These are phyloP conservation scores for Propsilocerus akamusi DNA, from an alignment of 1,140 invertebrate species.

Conservation along the genomic window DNA sequence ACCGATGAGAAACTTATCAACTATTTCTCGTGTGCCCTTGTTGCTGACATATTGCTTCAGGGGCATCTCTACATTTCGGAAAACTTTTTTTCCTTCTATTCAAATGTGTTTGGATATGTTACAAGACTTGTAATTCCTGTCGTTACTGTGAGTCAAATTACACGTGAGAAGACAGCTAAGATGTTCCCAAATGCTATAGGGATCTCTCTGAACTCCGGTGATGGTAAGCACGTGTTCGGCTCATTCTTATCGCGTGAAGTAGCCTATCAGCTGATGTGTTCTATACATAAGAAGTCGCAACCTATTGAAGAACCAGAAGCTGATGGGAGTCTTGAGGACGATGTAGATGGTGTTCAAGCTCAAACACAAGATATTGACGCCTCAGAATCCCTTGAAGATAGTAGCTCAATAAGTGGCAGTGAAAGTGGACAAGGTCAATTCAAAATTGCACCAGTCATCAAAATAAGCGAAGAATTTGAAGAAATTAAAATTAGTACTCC, in stretches of 20 bases:
- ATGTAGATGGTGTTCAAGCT: conserved; percentile 15
- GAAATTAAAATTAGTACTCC: background rate
- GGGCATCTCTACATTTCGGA: conserved; percentile 83
- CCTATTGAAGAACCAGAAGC: conserved; percentile 7
- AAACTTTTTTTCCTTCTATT: conserved; percentile 89
- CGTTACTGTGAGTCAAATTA: conserved; percentile 64
- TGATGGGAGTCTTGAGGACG: conserved; percentile 13
- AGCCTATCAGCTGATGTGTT: conserved; percentile 67
- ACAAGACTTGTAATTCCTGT: conserved; percentile 33
- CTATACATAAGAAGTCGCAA: conserved; percentile 27
- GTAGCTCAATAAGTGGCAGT: conserved; percentile 18
- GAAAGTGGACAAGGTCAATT: conserved; percentile 15
- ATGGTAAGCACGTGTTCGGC: conserved; percentile 76
- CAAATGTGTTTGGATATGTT: conserved; percentile 83
- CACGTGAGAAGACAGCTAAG: conserved; percentile 76
- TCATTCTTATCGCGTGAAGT: conserved; percentile 73
- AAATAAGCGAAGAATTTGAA: background rate
- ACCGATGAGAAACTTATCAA: background rate
- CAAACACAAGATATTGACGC: background rate
- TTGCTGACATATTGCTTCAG: conserved; percentile 80
- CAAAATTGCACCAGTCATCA: background rate
- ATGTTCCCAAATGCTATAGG: conserved; percentile 85
- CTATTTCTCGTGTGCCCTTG: conserved; percentile 77
- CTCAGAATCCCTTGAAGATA: conserved; percentile 4
- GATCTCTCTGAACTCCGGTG: conserved; percentile 47